Evolutionary conservation across 2,113 vertebrate species (phyloP).

Genomic region (Larimichthys polyactis): DNA sequence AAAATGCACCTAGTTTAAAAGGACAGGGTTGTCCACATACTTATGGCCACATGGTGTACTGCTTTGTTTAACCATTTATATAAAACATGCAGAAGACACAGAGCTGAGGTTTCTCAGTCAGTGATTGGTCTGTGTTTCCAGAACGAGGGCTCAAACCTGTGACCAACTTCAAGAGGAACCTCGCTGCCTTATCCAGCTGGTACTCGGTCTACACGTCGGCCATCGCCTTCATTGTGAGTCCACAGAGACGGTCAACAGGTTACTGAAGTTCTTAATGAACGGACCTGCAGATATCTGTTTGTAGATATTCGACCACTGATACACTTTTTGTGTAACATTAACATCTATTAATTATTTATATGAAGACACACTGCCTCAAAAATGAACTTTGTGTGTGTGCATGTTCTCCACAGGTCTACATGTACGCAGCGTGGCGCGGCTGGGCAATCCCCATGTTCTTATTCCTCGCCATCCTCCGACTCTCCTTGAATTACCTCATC

Average conservation of each 20-base stretch:
- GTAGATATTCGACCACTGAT: too few species aligned
- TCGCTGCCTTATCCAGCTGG: conserved; percentile 97
- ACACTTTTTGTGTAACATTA: conserved; percentile 10
- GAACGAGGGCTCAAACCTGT: conserved; percentile 96
- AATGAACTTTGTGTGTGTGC: conserved; percentile 3
- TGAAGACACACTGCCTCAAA: too few species aligned
- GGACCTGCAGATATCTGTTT: too few species aligned
- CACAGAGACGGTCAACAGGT: neutral
- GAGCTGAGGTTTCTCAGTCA: neutral
- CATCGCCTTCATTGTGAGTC: conserved; percentile 95
- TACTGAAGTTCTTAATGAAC: neutral
- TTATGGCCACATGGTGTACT: neutral
- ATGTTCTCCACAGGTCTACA: conserved; percentile 89
- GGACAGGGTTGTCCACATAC: neutral
- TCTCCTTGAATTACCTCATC: conserved; percentile 99
- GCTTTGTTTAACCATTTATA: neutral
- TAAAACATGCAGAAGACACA: neutral
- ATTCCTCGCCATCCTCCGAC: conserved; percentile 95
- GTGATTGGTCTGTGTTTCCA: conserved; percentile 66
- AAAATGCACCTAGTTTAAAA: neutral
- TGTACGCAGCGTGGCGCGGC: conserved; percentile 97
- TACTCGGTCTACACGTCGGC: conserved; percentile 97
- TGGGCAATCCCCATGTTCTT: conserved; percentile 98
- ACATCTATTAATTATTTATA: too few species aligned
- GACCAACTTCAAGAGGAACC: conserved; percentile 95